Base-by-base conservation (phyloP, 2,888 invertebrate genomes). In the Deilephila elpenor region DNA sequence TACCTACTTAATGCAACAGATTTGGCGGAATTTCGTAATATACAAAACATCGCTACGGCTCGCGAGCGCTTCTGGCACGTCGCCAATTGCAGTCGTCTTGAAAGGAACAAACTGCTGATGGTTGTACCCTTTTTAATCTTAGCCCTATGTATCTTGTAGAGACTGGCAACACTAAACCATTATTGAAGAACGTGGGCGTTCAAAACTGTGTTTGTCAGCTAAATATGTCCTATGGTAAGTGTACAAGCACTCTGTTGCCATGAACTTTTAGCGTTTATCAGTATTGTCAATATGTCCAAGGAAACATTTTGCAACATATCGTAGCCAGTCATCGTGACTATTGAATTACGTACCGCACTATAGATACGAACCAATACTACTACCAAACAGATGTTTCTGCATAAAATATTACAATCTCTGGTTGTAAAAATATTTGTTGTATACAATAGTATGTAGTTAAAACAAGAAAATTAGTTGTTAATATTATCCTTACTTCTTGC, bases 1-100 rank as follows among this genome's bases (percentile, higher is more conserved):
- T 82, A 78, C 80, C 82, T 86, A 89, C 89, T 77, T 75, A 75
- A 75, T 91, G 93, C 91, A 93, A 91, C 91, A 88, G 90, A 90
- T 93, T 93, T 91, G 92, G 87, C 88, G 89, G 89, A 92, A 93
- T 93, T 93, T 93, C 93, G 92, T 92, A 93, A 94, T 89, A 92
- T 88, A 91, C 90, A 91, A 91, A 91, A 89, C 90, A 86, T 83
- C 83, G 85, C 77, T 75, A 84, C 81, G 84, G 81, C 85, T 76
- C 77, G 84, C 81, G 83, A 81, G 85, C 76, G 82, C 76, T 78
- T 78, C 86, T 92, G 93, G 93, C 84, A 61, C 72, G 60, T 75
- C 82, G 92, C 94, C 93, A 93, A 86, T 81, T 88, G 87, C 88
- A 89, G 80, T 83, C 80, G 80, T 82, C 82, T 82, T 82, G 77